Evolutionary conservation across 2,888 invertebrate genomes (phyloP).

Genomic region (Mesorhabditis belari): DNA sequence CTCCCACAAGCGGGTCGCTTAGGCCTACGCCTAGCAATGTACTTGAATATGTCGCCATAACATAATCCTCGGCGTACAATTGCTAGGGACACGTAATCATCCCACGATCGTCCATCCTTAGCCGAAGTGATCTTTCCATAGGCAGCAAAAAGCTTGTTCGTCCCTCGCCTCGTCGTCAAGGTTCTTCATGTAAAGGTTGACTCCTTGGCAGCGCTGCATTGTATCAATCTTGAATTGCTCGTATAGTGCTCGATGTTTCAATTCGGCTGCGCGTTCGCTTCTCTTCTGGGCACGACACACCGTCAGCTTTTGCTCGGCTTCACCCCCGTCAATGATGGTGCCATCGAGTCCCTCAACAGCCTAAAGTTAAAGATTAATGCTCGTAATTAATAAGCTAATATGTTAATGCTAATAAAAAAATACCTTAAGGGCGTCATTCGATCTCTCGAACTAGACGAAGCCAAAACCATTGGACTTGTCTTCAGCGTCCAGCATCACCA

Average conservation of each 20-base stretch:
- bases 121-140: conserved; percentile 99
- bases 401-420: background rate
- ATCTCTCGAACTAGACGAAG: conserved; percentile 94
- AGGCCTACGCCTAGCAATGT: no score
- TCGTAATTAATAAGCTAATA: no score
- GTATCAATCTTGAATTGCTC: conserved; percentile 35
- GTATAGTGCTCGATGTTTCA: no score
- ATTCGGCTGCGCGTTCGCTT: conserved; percentile 91
- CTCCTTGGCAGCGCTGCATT: conserved; percentile 65
- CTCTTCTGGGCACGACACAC: conserved; percentile 98
- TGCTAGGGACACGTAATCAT: no score
- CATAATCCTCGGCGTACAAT: no score
- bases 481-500: conserved; percentile 37
- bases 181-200: conserved; percentile 98
- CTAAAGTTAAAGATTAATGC: no score
- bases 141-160: conserved; percentile 88
- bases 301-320: conserved; percentile 63
- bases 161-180: conserved; percentile 96
- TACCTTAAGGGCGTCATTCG: conserved; percentile 80
- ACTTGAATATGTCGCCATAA: no score
- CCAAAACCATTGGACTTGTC: conserved; percentile 77
- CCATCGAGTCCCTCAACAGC: conserved; percentile 79
- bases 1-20: no score
- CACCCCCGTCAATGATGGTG: no score
- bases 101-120: no score